Evolutionary conservation across 2,888 invertebrate genomes (phyloP), one percentile per base, ranked within the genome.

Genomic region (Nebria salina): DNA sequence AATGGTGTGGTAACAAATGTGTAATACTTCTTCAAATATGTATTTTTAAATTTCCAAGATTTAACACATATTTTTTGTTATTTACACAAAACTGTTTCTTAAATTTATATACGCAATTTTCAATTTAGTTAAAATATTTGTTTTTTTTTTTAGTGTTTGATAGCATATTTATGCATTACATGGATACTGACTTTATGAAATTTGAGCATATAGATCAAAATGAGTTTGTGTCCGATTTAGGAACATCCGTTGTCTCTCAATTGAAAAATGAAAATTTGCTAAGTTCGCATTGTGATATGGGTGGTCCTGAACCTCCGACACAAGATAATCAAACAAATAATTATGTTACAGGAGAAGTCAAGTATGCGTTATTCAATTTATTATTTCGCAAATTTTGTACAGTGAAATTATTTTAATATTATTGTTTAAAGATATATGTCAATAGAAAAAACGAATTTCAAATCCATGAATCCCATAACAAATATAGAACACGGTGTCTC

Each of bases 401-500:
- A 8, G 7, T 54, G 5, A 34, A 11, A 54, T 54, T 54, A 54
- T 54, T 54, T 54, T 13, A 54, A 54, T 54, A 54, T 54, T 54
- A 54, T 54, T 7, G 54, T 2, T 54, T 54, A 11, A 11, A 54
- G 54, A 13, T 54, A 54, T 54, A 54, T 54, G 54, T 0, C 54
- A 54, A 54, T 54, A 11, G 13, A 54, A 54, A 54, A 54, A 7
- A 54, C 11, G 3, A 6, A 70, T 25, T 70, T 26, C 2, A 70
- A 25, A 70, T 2, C 70, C 26, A 34, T 70, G 70, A 70, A 70
- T 25, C 70, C 70, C 25, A 26, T 70, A 34, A 70, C 70, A 25
- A 70, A 70, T 70, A 70, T 70, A 26, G 25, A 70, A 0, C 70
- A 70, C 2, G 70, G 70, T 70, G 54, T 54, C 5, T 70, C 34